Evolutionary conservation across 2,888 invertebrate species (phyloP), one percentile per base, ranked within the genome.

Genomic region (Tinea trinotella): DNA sequence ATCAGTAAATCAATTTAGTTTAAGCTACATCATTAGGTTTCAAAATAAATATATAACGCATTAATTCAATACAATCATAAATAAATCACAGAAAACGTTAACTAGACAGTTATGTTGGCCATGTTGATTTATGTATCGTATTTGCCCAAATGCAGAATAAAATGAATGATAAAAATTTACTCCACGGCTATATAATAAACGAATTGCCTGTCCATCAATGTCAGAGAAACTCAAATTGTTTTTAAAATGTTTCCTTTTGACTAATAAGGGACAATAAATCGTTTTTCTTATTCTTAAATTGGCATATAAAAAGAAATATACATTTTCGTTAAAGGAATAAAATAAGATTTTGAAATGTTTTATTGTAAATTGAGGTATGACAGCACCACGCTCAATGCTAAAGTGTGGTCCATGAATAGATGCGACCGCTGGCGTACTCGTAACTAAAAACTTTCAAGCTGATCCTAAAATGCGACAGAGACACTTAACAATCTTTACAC

Each of bases 61-160:
- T 35, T 55, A 55, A 20, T 53, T 55, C 48, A 48, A 55, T 49
- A 53, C 34, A 53, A 48, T 46, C 22, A 24, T 5, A 49, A 49
- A 50, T 50, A 50, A 50, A 50, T 48, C 53, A 55, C 35, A 20
- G 24, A 24, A 35, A 40, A 44, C 46, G 50, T 50, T 50, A 50
- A 50, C 50, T 50, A 50, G 50, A 50, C 50, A 50, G 50, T 20
- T 50, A 24, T 13, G 24, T 46, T 50, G 12, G 20, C 50, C 50
- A 15, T 24, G 20, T 20, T 49, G 50, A 50, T 50, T 50, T 50
- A 50, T 50, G 15, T 50, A 24, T 50, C 10, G 50, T 50, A 44
- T n/a, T 55, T 46, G 19, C 19, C 20, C 36, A 56, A 56, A 53
- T 53, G 36, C 20, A 49, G 34, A 56, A 56, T 53, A 53, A 55